phyloP scores from a whole-genome alignment of 2,113 vertebrate species.

The Pogonocichla stellata region DNA sequence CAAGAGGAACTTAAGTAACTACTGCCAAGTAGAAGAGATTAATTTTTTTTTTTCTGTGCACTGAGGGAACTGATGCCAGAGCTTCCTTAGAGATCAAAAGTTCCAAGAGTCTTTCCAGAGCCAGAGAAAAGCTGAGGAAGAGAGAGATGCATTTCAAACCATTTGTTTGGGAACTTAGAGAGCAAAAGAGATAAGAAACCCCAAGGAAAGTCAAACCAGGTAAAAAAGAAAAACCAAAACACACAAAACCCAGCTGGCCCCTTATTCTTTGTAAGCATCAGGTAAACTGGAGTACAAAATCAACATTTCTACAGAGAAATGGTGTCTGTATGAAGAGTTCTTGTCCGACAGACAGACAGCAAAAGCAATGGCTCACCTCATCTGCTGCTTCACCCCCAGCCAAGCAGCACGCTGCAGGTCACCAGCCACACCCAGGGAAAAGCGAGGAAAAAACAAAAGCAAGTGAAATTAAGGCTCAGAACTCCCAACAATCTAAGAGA shows the following conservation, averaged over 20 bases:
- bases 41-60: neutral
- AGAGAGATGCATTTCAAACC: neutral
- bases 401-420: slow-evolving; percentile 86
- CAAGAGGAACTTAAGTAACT: neutral
- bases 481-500: neutral
- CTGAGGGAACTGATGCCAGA: neutral
- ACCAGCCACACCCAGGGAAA: slow-evolving; percentile 64
- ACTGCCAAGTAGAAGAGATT: neutral
- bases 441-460: neutral
- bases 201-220: neutral
- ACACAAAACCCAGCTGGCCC: neutral
- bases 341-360: neutral
- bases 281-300: neutral
- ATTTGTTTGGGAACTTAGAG: neutral
- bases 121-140: neutral
- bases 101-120: neutral
- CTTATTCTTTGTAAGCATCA: neutral
- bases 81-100: neutral
- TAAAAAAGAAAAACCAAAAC: neutral
- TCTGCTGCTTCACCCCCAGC: slow-evolving; percentile 91
- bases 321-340: neutral
- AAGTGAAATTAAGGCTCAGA: slow-evolving; percentile 45
- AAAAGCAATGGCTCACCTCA: slow-evolving; percentile 79
- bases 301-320: neutral
- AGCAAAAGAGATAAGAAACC: neutral